These are phyloP conservation scores for Neoascia interrupta DNA, from an alignment of 2,888 invertebrate genomes.

Conservation along the genomic window DNA sequence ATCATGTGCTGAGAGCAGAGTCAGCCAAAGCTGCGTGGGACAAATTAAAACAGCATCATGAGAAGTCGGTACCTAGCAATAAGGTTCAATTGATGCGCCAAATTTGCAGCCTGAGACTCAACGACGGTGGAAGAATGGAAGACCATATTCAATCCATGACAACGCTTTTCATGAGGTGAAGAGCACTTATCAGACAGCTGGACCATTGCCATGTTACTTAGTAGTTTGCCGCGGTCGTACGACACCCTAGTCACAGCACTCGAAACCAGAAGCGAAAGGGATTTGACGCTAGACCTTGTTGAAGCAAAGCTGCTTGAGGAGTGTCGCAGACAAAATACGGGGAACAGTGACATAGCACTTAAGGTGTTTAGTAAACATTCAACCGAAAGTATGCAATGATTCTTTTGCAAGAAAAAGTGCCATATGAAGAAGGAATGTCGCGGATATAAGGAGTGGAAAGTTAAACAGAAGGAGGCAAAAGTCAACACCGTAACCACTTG, in stretches of 20 bases:
- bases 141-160: conserved; percentile 12
- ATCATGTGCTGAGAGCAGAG: neutral
- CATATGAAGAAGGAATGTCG: neutral
- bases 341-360: neutral
- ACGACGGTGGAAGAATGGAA: neutral
- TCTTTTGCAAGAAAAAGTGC: neutral
- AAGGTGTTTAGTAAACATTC: neutral
- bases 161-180: conserved; percentile 6
- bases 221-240: neutral
- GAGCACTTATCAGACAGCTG: neutral
- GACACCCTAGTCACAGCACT: too few relatives aligned
- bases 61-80: neutral
- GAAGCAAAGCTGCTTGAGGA: neutral
- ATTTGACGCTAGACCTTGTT: neutral
- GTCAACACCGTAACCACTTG: too few relatives aligned
- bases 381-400: neutral
- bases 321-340: neutral
- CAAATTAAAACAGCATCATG: neutral
- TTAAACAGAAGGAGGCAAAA: too few relatives aligned
- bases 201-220: conserved; percentile 6
- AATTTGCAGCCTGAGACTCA: neutral
- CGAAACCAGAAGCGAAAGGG: neutral
- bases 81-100: neutral
- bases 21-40: neutral
- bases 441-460: neutral